Base-by-base conservation (phyloP, 2,888 invertebrate species). In the Rapana venosa region DNA sequence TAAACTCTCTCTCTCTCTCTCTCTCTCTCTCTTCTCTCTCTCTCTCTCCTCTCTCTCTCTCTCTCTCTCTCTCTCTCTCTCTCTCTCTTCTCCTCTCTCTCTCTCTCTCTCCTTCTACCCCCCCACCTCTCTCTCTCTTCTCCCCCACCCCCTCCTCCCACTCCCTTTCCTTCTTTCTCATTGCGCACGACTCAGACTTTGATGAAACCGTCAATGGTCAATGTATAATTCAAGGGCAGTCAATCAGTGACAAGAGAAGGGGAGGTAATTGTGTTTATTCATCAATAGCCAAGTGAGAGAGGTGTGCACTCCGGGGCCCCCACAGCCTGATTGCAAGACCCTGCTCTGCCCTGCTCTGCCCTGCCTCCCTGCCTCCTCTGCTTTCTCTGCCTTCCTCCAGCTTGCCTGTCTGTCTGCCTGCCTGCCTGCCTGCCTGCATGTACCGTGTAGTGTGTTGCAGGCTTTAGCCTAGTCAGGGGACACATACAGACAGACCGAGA, bases 221-320 rank as follows among this genome's bases (percentile, higher is more conserved):
- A 35, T 87, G 58, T n/a, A 87, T 87, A n/a, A 87, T 87, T 87
- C 87, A 87, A 17, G 87, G 70, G 35, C 87, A 87, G 87, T 87
- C 87, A 87, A 87, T 87, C 87, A 87, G 87, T 87, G 87, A 70
- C 87, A 87, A 70, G 87, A 87, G 15, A n/a, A 70, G 70, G 87
- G 87, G 87, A 87, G 87, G 66, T 87, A 87, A 87, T 87, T 87
- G 87, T 87, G 87, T 87, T 87, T 87, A 87, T 87, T 87, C 87
- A 87, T 87, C 87, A 87, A 87, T 87, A 87, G 66, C 6, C 36
- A 66, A 87, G 87, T 87, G 56, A n/a, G 87, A n/a, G 20, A 87
- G 66, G 87, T 87, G 87, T 87, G 87, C 84, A 35, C 32, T 30
- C 35, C 32, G 87, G 17, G 56, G 20, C 30, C 66, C 20, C 35